Conservation (phyloP, 2,113 vertebrate genomes). For the Drymodes brunneopygia region DNA sequence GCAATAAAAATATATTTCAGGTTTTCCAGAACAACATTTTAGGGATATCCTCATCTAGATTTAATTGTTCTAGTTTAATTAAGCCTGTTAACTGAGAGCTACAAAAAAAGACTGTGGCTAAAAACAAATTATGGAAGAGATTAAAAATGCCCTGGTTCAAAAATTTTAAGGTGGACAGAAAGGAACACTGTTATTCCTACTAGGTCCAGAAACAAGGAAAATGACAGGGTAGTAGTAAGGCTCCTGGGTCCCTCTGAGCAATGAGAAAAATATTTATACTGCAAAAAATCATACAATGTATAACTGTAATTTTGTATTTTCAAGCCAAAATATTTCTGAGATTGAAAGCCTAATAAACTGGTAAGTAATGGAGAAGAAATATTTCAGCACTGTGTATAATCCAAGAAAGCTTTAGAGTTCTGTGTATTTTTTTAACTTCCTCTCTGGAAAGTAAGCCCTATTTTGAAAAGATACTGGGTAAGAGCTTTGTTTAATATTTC, state of each 20-base stretch:
- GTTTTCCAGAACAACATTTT: background rate
- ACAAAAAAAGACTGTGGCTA: background rate
- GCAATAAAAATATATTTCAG: background rate
- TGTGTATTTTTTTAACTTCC: background rate
- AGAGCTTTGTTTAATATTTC: background rate
- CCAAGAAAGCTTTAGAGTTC: background rate
- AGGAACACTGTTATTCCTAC: background rate
- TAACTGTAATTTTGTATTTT: background rate
- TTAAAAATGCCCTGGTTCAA: background rate
- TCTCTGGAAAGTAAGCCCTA: background rate
- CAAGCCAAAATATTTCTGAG: background rate
- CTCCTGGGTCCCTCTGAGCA: background rate
- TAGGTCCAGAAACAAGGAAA: background rate
- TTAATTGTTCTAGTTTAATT: background rate
- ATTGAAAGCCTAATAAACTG: background rate
- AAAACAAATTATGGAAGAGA: background rate
- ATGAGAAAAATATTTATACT: background rate
- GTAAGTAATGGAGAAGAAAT: background rate
- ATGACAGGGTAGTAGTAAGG: background rate
- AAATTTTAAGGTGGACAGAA: background rate
- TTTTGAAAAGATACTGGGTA: background rate
- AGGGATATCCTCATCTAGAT: background rate
- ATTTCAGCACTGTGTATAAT: background rate
- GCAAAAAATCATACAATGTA: background rate
- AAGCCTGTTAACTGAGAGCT: background rate